Percentiles rank a stretch among this genome's conserved stretches.
Evolutionary conservation across 2,797 vertebrate species (phyloP).

Genomic region (Rhincodon typus): DNA sequence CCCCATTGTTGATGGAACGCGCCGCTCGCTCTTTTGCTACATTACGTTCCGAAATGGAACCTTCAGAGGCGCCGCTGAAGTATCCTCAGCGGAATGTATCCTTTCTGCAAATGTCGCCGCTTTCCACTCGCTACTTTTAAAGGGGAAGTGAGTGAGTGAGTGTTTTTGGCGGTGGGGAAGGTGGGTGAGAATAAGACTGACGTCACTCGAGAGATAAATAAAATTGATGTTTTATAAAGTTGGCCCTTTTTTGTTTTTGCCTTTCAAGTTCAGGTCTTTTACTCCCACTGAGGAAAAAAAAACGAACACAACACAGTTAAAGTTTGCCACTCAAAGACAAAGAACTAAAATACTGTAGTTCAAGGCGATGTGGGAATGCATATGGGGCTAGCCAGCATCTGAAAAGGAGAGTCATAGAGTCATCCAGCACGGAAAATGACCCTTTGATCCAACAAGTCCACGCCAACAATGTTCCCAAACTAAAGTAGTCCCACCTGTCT

Average conservation of each 20-base stretch:
- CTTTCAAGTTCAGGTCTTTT: neutral
- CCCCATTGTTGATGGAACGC: neutral
- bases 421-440: no score
- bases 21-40: neutral
- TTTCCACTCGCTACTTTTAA: neutral
- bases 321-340: neutral
- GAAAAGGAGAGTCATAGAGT: neutral
- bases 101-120: slow-evolving; percentile 26
- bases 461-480: no score
- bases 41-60: slow-evolving; percentile 21
- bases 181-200: neutral
- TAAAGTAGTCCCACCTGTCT: no score
- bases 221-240: neutral
- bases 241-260: neutral
- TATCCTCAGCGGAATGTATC: slow-evolving; percentile 26
- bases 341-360: neutral
- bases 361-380: neutral
- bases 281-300: neutral
- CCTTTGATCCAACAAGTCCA: no score
- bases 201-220: neutral
- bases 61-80: slow-evolving; percentile 4
- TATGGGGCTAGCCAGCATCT: neutral
- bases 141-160: neutral
- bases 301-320: no score
- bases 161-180: neutral